These are phyloP conservation scores for Cerceris ruficornis DNA, from an alignment of 2,888 invertebrate genomes.

Conservation along the genomic window DNA sequence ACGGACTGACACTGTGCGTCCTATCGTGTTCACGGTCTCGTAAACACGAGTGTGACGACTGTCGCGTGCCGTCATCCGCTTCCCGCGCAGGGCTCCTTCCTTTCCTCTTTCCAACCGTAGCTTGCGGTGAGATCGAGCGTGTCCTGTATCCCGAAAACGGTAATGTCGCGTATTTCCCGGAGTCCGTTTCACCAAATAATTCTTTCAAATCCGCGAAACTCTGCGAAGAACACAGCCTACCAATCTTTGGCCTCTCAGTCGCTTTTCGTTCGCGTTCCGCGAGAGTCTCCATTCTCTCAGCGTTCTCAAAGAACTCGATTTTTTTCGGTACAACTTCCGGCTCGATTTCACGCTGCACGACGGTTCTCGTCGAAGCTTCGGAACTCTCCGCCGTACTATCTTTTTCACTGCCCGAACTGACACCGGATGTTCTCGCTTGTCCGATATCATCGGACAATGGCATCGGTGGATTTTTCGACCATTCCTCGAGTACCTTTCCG, in stretches of 20 bases:
- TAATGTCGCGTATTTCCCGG: slow-evolving; percentile 82
- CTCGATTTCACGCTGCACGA: slow-evolving; percentile 85
- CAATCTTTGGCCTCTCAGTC: slow-evolving; percentile 38
- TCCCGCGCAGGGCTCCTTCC: slow-evolving; percentile 73
- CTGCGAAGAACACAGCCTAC: slow-evolving; percentile 84
- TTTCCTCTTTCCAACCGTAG: slow-evolving; percentile 39
- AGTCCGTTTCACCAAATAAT: slow-evolving; percentile 89
- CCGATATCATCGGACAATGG: neutral
- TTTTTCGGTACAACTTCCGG: slow-evolving; percentile 87
- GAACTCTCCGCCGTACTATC: slow-evolving; percentile 87
- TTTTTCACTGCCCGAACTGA: slow-evolving; percentile 86
- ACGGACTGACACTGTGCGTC: slow-evolving; percentile 80
- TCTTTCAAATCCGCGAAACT: slow-evolving; percentile 91
- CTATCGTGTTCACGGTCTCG: slow-evolving; percentile 77
- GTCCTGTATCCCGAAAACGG: slow-evolving; percentile 20
- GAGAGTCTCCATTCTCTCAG: slow-evolving; percentile 81
- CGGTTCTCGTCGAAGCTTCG: slow-evolving; percentile 88
- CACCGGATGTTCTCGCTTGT: slow-evolving; percentile 53
- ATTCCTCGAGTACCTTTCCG: slow-evolving; percentile 81
- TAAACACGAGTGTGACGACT: slow-evolving; percentile 81
- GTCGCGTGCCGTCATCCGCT: slow-evolving; percentile 40
- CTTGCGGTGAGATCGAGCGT: slow-evolving; percentile 83
- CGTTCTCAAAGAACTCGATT: slow-evolving; percentile 91
- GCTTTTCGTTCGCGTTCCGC: slow-evolving; percentile 60
- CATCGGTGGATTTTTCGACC: slow-evolving; percentile 80